Conservation (phyloP, 37 sponge, comb jelly and placozoan genomes). For the Theonella swinhoei region DNA sequence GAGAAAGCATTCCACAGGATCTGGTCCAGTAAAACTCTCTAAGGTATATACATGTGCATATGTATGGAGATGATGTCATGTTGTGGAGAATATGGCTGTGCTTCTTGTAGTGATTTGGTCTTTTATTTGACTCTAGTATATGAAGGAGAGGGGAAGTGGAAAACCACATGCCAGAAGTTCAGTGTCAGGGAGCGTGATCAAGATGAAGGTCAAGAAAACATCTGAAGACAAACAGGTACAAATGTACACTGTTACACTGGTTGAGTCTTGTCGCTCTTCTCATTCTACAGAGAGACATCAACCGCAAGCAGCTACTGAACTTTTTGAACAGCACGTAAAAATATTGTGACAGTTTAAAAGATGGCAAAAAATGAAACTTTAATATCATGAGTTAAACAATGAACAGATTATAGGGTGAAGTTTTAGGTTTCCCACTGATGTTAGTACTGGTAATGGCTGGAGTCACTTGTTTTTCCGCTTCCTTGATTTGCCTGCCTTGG, state of each 20-base stretch:
- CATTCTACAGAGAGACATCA: constrained; percentile 50
- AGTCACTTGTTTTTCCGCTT: constrained; percentile 13
- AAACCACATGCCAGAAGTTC: constrained; percentile 46
- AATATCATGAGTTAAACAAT: background rate
- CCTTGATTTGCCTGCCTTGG: constrained; percentile 42
- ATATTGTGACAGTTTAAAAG: background rate
- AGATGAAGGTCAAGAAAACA: constrained; percentile 68
- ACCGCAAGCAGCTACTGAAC: constrained; percentile 53
- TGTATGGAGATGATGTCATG: background rate
- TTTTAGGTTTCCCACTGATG: background rate
- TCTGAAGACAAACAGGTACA: constrained; percentile 55
- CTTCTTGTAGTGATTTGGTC: background rate
- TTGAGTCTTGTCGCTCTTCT: background rate
- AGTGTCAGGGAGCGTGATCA: constrained; percentile 50
- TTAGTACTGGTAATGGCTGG: background rate
- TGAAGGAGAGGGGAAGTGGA: constrained; percentile 19
- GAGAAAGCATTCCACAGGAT: background rate
- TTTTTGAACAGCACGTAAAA: constrained; percentile 47
- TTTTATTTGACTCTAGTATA: constrained; percentile 17
- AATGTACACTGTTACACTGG: background rate
- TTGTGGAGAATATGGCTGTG: background rate
- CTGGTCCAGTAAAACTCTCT: constrained; percentile 47
- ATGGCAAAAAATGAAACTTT: background rate
- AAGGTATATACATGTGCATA: constrained; percentile 11
- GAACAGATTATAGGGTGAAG: background rate